phyloP scores from a whole-genome alignment of 2,113 vertebrate genomes.

The Nettapus auritus region DNA sequence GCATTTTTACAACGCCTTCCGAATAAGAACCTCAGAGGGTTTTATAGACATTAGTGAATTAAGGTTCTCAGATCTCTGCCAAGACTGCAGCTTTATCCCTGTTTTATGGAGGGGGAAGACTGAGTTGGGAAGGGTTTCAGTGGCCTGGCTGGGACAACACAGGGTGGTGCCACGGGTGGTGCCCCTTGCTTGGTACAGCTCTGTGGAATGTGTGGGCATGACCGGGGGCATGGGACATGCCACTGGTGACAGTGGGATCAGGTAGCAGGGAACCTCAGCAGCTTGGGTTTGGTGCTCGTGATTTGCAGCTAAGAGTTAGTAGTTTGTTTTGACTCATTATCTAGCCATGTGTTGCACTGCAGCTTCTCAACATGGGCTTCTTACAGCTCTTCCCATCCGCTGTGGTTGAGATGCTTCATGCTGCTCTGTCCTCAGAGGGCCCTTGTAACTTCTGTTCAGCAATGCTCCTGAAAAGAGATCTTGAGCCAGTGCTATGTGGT shows the following conservation, averaged over 20 bases:
- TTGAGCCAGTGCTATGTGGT: not conserved
- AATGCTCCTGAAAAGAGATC: not conserved
- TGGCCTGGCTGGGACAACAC: not conserved
- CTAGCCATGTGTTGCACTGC: not conserved
- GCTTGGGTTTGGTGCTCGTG: not conserved
- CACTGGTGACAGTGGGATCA: not conserved
- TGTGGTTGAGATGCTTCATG: not conserved
- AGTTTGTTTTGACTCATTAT: not conserved
- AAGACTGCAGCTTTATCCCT: constrained; percentile 47
- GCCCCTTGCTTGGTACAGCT: not conserved
- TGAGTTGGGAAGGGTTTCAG: not conserved
- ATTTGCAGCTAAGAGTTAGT: not conserved
- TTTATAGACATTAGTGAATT: constrained; percentile 68
- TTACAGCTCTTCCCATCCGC: accelerated
- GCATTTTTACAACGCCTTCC: constrained; percentile 35
- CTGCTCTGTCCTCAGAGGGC: not conserved
- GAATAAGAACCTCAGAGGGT: constrained; percentile 59
- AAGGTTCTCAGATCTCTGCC: constrained; percentile 57
- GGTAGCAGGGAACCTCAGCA: not conserved
- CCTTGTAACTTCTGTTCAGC: not conserved
- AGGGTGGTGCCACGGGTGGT: not conserved
- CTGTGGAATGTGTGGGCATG: not conserved
- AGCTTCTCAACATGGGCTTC: not conserved
- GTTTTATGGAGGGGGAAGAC: not conserved
- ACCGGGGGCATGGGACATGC: not conserved